Percentiles rank a stretch among this genome's conserved stretches.
phyloP scores from a whole-genome alignment of 2,113 vertebrate genomes.

The Upupa epops region DNA sequence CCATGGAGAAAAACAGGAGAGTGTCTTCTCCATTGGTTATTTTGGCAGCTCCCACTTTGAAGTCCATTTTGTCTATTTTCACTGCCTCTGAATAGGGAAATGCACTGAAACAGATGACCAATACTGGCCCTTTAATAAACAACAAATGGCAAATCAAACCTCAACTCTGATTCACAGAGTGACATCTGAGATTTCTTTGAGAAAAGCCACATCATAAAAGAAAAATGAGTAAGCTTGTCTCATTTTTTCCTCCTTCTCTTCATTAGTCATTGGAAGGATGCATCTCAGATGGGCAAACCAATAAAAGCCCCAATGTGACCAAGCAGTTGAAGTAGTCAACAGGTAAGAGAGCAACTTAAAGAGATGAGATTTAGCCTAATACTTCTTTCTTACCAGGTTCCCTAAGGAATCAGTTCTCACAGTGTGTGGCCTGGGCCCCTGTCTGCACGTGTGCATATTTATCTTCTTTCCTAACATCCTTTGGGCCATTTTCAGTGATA shows the following conservation, averaged over 20 bases:
- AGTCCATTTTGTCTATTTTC: not conserved
- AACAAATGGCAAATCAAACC: not conserved
- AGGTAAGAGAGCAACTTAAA: not conserved
- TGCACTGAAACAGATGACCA: not conserved
- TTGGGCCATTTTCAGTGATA: not conserved
- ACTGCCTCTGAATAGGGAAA: not conserved
- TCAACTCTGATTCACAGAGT: not conserved
- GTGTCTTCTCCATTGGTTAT: fast-evolving
- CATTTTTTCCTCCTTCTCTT: not conserved
- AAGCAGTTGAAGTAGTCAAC: not conserved
- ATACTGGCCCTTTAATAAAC: not conserved
- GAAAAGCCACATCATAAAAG: not conserved
- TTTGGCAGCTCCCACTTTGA: not conserved
- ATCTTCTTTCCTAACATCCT: not conserved
- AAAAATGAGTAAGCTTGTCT: not conserved
- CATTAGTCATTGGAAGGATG: not conserved
- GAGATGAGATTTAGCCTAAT: not conserved
- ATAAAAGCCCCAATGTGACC: not conserved
- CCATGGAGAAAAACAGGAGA: not conserved
- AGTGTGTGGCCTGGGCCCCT: not conserved
- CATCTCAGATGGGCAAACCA: not conserved
- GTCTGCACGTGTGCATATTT: fast-evolving
- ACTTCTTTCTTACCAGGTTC: not conserved
- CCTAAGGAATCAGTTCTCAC: not conserved
- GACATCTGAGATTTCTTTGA: not conserved